A percentile compares a stretch with the other conserved stretches of the same genome.
phyloP scores from a whole-genome alignment of 2,888 invertebrate genomes.

The Fissipunctia ypsillon region DNA sequence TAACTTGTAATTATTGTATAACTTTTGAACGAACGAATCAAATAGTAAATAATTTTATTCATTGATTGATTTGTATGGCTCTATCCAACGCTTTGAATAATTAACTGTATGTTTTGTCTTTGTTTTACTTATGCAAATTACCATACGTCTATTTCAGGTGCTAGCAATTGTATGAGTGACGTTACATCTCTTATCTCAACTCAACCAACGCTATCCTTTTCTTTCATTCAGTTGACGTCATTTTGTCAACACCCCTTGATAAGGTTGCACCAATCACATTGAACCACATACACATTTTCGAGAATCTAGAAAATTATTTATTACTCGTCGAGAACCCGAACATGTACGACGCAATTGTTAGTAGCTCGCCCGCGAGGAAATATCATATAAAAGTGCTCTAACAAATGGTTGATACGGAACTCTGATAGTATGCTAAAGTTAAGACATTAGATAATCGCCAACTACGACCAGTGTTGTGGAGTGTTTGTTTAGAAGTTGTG shows the following conservation, averaged over 20 bases:
- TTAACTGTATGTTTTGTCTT: slow-evolving; percentile 16
- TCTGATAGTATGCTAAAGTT: slow-evolving; percentile 79
- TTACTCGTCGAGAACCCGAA: slow-evolving; percentile 79
- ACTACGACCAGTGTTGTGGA: slow-evolving; percentile 75
- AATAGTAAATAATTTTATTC: neutral
- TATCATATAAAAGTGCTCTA: slow-evolving; percentile 79
- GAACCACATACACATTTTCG: slow-evolving; percentile 83
- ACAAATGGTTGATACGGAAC: slow-evolving; percentile 70
- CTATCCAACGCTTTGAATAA: neutral
- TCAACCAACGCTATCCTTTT: slow-evolving; percentile 59
- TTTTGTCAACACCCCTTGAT: slow-evolving; percentile 71
- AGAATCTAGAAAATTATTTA: slow-evolving; percentile 75
- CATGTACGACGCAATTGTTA: slow-evolving; percentile 84
- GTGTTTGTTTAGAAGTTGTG: slow-evolving; percentile 73
- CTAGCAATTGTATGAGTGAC: slow-evolving; percentile 19
- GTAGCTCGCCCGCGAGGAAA: slow-evolving; percentile 76
- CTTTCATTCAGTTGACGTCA: slow-evolving; percentile 63
- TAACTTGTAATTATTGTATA: neutral
- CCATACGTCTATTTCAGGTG: slow-evolving; percentile 30
- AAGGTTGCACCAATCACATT: slow-evolving; percentile 77
- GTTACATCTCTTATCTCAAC: slow-evolving; percentile 54
- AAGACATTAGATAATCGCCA: slow-evolving; percentile 70
- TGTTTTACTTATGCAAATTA: slow-evolving; percentile 25
- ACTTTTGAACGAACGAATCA: too few species aligned
- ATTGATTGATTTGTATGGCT: slow-evolving; percentile 20